A percentile compares a stretch with the other conserved stretches of the same genome.
Evolutionary conservation across 2,888 invertebrate genomes (phyloP).

Genomic region (Rhyacophila evoluta): DNA sequence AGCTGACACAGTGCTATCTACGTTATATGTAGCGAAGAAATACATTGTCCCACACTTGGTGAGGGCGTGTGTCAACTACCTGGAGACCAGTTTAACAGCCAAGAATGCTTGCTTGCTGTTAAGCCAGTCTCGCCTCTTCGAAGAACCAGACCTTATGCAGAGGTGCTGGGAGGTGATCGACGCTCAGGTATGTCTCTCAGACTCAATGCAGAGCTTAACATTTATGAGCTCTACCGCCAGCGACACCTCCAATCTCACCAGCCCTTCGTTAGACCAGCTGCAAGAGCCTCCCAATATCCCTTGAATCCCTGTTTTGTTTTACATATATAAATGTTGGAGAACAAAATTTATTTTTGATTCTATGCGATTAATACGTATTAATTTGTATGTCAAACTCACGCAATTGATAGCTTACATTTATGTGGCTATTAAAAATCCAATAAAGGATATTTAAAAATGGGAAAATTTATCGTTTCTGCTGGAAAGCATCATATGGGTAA

Average conservation of each 20-base stretch:
- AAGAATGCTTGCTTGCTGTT: slow-evolving; percentile 96
- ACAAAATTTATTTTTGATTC: too few relatives aligned
- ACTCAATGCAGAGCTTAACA: slow-evolving; percentile 44
- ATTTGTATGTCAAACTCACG: too few relatives aligned
- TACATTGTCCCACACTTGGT: slow-evolving; percentile 96
- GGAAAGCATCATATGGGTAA: too few relatives aligned
- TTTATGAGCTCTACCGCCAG: slow-evolving; percentile 37
- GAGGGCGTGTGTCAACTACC: slow-evolving; percentile 92
- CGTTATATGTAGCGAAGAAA: slow-evolving; percentile 96
- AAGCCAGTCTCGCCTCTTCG: slow-evolving; percentile 95
- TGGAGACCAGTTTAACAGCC: slow-evolving; percentile 95
- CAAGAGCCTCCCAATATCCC: slow-evolving; percentile 45
- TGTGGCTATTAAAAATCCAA: too few relatives aligned
- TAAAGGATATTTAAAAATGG: too few relatives aligned
- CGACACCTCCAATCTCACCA: slow-evolving; percentile 46
- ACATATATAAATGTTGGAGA: too few relatives aligned
- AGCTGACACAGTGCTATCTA: slow-evolving; percentile 94
- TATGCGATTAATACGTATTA: too few relatives aligned
- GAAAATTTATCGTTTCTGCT: too few relatives aligned
- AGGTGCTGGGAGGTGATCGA: slow-evolving; percentile 98
- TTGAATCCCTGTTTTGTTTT: slow-evolving; percentile 1
- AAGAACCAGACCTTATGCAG: slow-evolving; percentile 97
- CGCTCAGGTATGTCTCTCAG: slow-evolving; percentile 79
- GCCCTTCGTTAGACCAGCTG: slow-evolving; percentile 43
- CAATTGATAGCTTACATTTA: too few relatives aligned